These are phyloP conservation scores for Labroides dimidiatus DNA, from an alignment of 2,797 vertebrate genomes.

Conservation along the genomic window DNA sequence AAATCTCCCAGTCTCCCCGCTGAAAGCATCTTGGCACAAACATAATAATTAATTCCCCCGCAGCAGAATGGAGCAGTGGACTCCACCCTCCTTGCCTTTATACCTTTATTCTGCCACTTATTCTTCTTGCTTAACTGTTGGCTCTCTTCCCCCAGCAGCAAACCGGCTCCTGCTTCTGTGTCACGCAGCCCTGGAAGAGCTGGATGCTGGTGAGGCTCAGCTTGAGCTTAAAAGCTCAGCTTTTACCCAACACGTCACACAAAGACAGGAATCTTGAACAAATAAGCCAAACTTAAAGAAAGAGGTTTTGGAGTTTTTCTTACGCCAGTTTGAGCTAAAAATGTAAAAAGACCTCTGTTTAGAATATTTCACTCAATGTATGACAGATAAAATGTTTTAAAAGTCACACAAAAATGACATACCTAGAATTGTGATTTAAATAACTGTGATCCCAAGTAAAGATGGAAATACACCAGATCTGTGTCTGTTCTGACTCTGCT, in stretches of 20 bases:
- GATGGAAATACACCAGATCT: too few relatives aligned
- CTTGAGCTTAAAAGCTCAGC: too few relatives aligned
- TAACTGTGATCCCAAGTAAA: too few relatives aligned
- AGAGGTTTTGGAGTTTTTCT: too few relatives aligned
- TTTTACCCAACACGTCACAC: constrained; percentile 44
- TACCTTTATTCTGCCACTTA: constrained; percentile 15
- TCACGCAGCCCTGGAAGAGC: constrained; percentile 18
- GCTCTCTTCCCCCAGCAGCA: not conserved
- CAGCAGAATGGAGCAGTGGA: constrained; percentile 16
- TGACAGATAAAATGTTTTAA: too few relatives aligned
- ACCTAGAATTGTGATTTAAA: too few relatives aligned
- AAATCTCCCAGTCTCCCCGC: constrained; percentile 49
- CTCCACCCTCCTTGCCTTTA: constrained; percentile 61
- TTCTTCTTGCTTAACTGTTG: constrained; percentile 37
- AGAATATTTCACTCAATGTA: too few relatives aligned
- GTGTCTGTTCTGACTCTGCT: too few relatives aligned
- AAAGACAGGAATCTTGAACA: constrained; percentile 5
- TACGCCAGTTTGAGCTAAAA: too few relatives aligned
- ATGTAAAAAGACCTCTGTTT: too few relatives aligned
- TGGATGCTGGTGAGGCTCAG: not conserved
- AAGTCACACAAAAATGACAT: too few relatives aligned
- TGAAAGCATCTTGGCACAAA: constrained; percentile 67
- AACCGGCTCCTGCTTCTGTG: constrained; percentile 37
- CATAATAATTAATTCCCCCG: constrained; percentile 71
- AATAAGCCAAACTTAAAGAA: not conserved